phyloP scores from a whole-genome alignment of 1,140 invertebrate genomes.

The Oncopeltus fasciatus region DNA sequence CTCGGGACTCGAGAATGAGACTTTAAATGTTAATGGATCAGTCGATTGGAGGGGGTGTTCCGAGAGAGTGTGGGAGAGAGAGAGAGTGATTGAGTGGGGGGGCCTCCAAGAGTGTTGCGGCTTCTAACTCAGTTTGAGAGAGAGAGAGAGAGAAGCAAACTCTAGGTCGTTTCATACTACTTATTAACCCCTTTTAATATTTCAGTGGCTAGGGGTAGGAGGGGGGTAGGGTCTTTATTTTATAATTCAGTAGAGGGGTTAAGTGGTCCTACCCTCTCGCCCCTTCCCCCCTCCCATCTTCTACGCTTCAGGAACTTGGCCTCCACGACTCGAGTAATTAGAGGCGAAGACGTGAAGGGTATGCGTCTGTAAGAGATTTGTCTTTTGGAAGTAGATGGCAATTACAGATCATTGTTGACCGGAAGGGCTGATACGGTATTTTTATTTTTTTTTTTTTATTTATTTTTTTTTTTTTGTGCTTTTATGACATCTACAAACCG shows the following conservation, averaged over 20 bases:
- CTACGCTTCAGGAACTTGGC: not conserved
- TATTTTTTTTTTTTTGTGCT: no score
- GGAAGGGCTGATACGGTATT: no score
- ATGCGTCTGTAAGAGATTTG: not conserved
- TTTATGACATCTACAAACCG: no score
- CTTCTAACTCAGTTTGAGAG: not conserved
- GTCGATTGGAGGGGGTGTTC: not conserved
- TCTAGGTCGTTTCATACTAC: not conserved
- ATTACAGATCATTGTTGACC: no score
- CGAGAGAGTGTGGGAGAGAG: not conserved
- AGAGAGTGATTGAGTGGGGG: not conserved
- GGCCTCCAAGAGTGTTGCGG: not conserved
- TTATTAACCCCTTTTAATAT: not conserved
- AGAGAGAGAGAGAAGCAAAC: no score
- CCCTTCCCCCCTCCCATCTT: no score
- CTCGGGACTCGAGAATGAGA: no score
- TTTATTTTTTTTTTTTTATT: no score
- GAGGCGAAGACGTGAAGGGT: not conserved
- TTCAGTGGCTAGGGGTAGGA: not conserved
- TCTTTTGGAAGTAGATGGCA: no score
- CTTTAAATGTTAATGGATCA: no score
- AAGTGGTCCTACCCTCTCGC: not conserved
- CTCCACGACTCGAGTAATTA: not conserved
- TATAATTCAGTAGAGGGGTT: not conserved
- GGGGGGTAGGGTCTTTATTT: not conserved